Evolutionary conservation across 2,113 vertebrate genomes (phyloP), one percentile per base, ranked within the genome.

Genomic region (Perognathus longimembris): DNA sequence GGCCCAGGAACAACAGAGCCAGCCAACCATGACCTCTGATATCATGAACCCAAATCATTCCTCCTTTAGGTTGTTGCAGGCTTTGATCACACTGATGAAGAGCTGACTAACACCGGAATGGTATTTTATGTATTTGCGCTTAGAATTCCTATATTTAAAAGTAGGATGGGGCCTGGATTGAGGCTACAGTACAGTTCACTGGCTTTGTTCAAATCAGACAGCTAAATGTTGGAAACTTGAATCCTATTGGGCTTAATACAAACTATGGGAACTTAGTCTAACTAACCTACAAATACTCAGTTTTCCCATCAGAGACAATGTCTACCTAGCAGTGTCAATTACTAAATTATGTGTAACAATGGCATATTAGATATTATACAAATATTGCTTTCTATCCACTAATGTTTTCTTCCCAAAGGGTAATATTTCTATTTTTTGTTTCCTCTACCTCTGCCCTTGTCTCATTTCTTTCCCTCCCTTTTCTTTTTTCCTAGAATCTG

Each of bases 121-220:
- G 54, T 40, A 36, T 32, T 74, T 69, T 54, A 30, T 85, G 18
- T 24, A 54, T 69, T 12, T 66, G 11, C 42, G n/a, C 59, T 88
- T 84, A 75, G 40, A 67, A 24, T 30, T 42, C 50, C 15, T 91
- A 10, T 22, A 40, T 86, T 78, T 93, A 84, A 89, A 85, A 85
- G 32, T 36, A 32, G 32, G 24, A 66, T 18, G 14, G 14, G 34
- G 7, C 32, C 63, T 28, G 12, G 28, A 42, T 64, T 26, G 5
- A 73, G 24, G 24, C 24, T 40, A n/a, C 18, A 34, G 22, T 61
- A 36, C 30, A 11, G 34, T 70, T 69, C 83, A 18, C 26, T 80
- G 26, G 34, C 36, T 36, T 66, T 73, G 21, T 40, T n/a, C 59
- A 89, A 50, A 87, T 54, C 64, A 77, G 26, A 34, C 28, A 70